Evolutionary conservation across 2,888 invertebrate genomes (phyloP), one percentile per base, ranked within the genome.

Genomic region (Rotaria macrura): DNA sequence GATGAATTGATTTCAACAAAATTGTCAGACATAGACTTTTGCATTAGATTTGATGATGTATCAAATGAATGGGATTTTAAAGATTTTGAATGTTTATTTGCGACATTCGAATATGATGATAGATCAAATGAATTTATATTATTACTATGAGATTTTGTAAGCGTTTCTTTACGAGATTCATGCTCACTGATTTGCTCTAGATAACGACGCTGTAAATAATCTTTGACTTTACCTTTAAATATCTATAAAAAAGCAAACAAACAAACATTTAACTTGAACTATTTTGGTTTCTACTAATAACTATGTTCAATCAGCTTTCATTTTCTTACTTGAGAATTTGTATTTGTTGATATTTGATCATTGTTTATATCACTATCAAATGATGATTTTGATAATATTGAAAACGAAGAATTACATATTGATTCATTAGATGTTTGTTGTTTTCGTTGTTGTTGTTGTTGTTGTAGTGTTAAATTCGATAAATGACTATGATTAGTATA

Each of bases 171-270:
- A 10, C n/a, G 43, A 25, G 40, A 25, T n/a, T 40, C 6, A 79
- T 40, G 43, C n/a, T 79, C 79, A 43, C 20, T 1, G 12, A 34
- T 12, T n/a, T 79, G 79, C 43, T n/a, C n/a, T 25, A 79, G 20
- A 79, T 79, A 79, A 79, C 79, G 79, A 79, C 79, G 79, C n/a
- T 79, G 79, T 43, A 79, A 43, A 79, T 79, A 79, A 79, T 79
- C 25, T 25, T 79, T 79, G 0, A 79, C 43, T 79, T 79, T 79
- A 43, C 79, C 79, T 79, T 79, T 79, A n/a, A 79, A 79, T 25
- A 4, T 43, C 79, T 79, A 79, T 43, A 79, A 43, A 43, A 47
- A 14, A 12, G 47, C 9, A 47, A 47, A 47, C 9, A 47, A 47
- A 47, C 47, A 47, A 47, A 47, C n/a, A n/a, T n/a, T n/a, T n/a